These are phyloP conservation scores for Myocastor coypus DNA, from an alignment of 2,113 vertebrate species.

Conservation along the genomic window DNA sequence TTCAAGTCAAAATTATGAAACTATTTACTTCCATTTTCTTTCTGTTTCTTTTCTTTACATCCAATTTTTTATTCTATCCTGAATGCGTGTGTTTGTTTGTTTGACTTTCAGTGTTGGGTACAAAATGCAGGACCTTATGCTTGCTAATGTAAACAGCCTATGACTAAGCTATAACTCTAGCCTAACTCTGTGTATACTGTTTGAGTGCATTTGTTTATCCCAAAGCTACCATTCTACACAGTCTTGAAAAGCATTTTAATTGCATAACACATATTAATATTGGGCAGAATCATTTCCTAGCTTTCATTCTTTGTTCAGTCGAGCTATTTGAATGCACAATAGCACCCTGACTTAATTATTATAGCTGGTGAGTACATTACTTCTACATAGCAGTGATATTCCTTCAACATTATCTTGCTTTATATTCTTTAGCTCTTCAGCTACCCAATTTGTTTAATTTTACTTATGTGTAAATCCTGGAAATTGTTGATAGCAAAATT, in stretches of 20 bases:
- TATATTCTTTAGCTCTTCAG: neutral
- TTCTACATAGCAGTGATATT: neutral
- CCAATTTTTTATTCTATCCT: conserved; percentile 2
- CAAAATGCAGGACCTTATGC: neutral
- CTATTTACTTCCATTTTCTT: conserved; percentile 10
- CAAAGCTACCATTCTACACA: neutral
- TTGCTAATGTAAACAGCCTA: neutral
- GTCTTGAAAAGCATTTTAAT: neutral
- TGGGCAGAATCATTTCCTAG: neutral
- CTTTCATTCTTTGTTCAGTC: neutral
- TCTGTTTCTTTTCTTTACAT: neutral
- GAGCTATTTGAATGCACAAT: neutral
- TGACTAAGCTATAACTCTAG: too few relatives aligned
- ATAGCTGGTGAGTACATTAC: neutral
- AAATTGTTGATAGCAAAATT: neutral
- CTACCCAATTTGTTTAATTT: neutral
- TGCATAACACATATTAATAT: neutral
- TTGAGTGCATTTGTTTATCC: neutral
- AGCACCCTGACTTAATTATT: neutral
- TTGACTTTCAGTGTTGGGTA: neutral
- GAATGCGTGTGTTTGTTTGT: neutral
- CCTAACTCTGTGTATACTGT: neutral
- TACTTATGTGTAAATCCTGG: neutral
- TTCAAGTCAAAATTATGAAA: conserved; percentile 15
- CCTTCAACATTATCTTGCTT: neutral